These are phyloP conservation scores for Crypturellus undulatus DNA, from an alignment of 2,113 vertebrate species.

Conservation along the genomic window DNA sequence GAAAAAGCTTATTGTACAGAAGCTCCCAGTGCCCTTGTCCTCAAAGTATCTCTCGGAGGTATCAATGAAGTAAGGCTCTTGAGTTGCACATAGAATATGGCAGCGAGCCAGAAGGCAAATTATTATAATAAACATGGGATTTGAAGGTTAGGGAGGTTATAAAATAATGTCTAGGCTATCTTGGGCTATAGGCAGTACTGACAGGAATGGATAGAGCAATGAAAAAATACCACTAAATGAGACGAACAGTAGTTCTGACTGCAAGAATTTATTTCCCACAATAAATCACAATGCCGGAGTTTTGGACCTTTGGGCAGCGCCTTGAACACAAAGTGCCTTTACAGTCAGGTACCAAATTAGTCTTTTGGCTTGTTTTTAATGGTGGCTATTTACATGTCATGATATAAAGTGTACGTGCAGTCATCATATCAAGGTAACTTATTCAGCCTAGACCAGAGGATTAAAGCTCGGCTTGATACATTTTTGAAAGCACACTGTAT, in stretches of 20 bases:
- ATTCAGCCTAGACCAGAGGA: neutral
- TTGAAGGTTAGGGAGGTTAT: neutral
- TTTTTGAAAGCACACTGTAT: neutral
- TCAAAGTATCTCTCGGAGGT: neutral
- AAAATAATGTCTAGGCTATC: neutral
- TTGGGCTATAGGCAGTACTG: neutral
- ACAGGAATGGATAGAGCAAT: neutral
- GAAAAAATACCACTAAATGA: neutral
- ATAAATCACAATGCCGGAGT: slow-evolving; percentile 14
- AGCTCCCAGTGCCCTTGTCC: neutral
- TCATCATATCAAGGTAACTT: neutral
- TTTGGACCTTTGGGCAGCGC: neutral
- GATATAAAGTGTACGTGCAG: neutral
- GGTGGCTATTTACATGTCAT: neutral
- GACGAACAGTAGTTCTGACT: neutral
- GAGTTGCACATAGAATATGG: neutral
- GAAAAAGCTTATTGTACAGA: neutral
- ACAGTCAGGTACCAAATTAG: neutral
- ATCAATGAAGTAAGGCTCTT: slow-evolving; percentile 5
- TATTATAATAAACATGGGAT: neutral
- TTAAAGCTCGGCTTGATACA: neutral
- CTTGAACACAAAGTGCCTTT: neutral
- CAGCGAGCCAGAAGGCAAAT: slow-evolving; percentile 38
- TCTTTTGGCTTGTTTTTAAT: neutral
- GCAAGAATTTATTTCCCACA: neutral